Percentiles rank a stretch among this genome's conserved stretches.
These are phyloP conservation scores for Morphnarchus princeps DNA, from an alignment of 2,113 vertebrate species.

Conservation along the genomic window DNA sequence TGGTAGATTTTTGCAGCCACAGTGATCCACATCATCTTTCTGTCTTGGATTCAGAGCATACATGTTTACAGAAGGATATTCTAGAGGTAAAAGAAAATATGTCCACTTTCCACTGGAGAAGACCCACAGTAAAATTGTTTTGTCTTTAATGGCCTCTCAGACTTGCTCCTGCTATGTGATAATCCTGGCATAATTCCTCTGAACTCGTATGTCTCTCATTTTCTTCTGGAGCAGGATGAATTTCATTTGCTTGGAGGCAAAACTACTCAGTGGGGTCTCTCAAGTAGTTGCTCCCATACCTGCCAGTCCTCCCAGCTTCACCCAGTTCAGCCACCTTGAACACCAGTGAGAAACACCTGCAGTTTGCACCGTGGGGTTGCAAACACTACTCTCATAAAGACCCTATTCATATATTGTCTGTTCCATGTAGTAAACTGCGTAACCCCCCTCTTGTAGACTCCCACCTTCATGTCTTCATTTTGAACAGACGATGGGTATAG, in stretches of 20 bases:
- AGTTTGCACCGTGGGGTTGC: not conserved
- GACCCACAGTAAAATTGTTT: fast-evolving
- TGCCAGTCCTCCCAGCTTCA: not conserved
- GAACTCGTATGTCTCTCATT: not conserved
- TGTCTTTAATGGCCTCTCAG: not conserved
- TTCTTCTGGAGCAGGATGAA: not conserved
- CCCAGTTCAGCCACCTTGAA: not conserved
- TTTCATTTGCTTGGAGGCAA: not conserved
- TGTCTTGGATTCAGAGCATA: not conserved
- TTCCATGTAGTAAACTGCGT: not conserved
- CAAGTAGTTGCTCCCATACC: not conserved
- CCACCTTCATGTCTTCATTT: not conserved
- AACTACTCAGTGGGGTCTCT: not conserved
- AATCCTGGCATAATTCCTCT: not conserved
- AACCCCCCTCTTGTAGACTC: fast-evolving
- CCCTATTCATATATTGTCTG: fast-evolving
- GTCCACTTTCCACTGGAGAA: not conserved
- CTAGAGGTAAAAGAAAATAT: not conserved
- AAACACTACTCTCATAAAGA: not conserved
- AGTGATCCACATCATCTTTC: not conserved
- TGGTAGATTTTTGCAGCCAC: not conserved
- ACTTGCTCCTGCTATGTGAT: not conserved
- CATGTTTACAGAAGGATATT: not conserved
- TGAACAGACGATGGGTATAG: not conserved
- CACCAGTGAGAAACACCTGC: not conserved